These are phyloP conservation scores for Itoplectis maculator DNA, from an alignment of 2,888 invertebrate genomes.

Conservation along the genomic window DNA sequence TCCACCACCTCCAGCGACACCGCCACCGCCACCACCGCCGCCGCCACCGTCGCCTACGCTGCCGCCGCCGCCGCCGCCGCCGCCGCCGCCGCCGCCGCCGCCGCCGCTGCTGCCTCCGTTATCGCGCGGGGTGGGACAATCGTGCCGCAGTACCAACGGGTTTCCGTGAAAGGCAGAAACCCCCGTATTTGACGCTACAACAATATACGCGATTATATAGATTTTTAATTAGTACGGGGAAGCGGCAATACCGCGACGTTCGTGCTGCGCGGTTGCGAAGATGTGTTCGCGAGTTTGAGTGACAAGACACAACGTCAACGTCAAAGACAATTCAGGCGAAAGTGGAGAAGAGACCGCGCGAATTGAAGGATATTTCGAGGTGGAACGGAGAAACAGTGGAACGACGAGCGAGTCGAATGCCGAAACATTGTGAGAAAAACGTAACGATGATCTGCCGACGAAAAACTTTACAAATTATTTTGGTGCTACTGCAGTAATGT, in stretches of 20 bases:
- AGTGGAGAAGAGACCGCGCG: background rate
- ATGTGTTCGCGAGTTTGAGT: slow-evolving; percentile 9
- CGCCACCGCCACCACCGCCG: slow-evolving; percentile 33
- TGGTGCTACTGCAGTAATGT: slow-evolving; percentile 2
- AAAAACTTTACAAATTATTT: slow-evolving; percentile 17
- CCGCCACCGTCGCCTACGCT: slow-evolving; percentile 55
- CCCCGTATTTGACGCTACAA: slow-evolving; percentile 57
- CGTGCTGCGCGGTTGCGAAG: background rate
- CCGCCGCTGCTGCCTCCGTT: slow-evolving; percentile 57
- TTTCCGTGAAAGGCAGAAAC: slow-evolving; percentile 75
- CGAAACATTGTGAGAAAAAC: too few species aligned
- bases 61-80: slow-evolving; percentile 45
- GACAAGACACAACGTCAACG: slow-evolving; percentile 11
- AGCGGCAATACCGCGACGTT: slow-evolving; percentile 19
- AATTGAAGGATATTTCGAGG: slow-evolving; percentile 23
- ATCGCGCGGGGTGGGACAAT: slow-evolving; percentile 69
- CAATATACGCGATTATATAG: slow-evolving; percentile 65
- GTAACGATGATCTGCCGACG: too few species aligned
- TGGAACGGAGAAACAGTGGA: background rate
- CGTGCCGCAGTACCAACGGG: slow-evolving; percentile 80
- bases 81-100: slow-evolving; percentile 37
- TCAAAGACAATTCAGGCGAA: background rate
- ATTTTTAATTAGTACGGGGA: slow-evolving; percentile 63
- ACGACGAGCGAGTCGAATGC: background rate
- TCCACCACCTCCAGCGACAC: slow-evolving; percentile 36